phyloP scores from a whole-genome alignment of 1,140 invertebrate species.

The Arctopsyche grandis region DNA sequence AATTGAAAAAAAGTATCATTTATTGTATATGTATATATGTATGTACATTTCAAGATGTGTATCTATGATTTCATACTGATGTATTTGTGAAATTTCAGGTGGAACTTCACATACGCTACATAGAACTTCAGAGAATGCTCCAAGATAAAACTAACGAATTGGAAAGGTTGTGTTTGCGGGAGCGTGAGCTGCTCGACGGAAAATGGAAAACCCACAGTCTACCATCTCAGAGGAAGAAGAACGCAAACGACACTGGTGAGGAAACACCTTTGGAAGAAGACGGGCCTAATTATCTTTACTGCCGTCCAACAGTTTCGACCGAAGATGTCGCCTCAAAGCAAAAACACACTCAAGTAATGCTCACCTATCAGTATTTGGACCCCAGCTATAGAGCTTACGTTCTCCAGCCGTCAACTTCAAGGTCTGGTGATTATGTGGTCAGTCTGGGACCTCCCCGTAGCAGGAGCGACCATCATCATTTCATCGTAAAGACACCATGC shows the following conservation, averaged over 20 bases:
- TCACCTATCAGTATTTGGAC: slow-evolving; percentile 77
- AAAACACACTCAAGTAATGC: slow-evolving; percentile 67
- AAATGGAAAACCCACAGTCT: slow-evolving; percentile 90
- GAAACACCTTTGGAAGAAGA: slow-evolving; percentile 59
- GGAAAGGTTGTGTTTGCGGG: slow-evolving; percentile 82
- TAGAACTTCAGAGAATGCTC: slow-evolving; percentile 85
- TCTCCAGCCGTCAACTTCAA: slow-evolving; percentile 68
- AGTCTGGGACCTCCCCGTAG: slow-evolving; percentile 73
- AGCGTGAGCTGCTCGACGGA: slow-evolving; percentile 83
- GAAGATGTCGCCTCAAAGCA: slow-evolving; percentile 75
- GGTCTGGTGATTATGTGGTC: slow-evolving; percentile 75
- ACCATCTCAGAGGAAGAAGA: slow-evolving; percentile 81
- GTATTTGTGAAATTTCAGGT: slow-evolving; percentile 66
- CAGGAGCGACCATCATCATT: slow-evolving; percentile 72
- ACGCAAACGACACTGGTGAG: slow-evolving; percentile 62
- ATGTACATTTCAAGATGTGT: too few relatives aligned
- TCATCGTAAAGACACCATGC: slow-evolving; percentile 71
- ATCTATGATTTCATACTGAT: neutral
- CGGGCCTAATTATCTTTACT: slow-evolving; percentile 65
- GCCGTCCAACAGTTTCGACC: slow-evolving; percentile 74
- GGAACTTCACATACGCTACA: slow-evolving; percentile 90
- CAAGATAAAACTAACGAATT: slow-evolving; percentile 89
- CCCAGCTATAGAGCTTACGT: slow-evolving; percentile 73
- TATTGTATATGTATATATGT: too few relatives aligned
- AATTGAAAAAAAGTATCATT: too few relatives aligned